phyloP scores from a whole-genome alignment of 1,140 invertebrate species.

The Zaprionus camerounensis region DNA sequence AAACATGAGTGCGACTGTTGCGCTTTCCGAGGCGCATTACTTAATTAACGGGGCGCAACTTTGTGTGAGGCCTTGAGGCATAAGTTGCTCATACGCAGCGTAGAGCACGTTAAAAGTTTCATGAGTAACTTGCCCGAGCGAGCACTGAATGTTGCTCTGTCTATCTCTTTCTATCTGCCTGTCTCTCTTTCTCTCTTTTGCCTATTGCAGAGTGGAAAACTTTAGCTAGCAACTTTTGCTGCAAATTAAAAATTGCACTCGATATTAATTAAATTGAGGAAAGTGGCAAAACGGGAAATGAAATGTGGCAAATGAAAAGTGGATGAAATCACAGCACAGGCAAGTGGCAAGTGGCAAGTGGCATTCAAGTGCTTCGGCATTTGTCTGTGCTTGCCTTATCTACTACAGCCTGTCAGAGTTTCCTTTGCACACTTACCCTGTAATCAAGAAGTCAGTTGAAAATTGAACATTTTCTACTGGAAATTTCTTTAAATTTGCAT shows the following conservation, averaged over 20 bases:
- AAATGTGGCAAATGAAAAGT: slow-evolving; percentile 18
- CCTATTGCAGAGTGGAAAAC: neutral
- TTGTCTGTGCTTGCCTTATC: slow-evolving; percentile 40
- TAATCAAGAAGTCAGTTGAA: neutral
- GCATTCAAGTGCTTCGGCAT: slow-evolving; percentile 8
- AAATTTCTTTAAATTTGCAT: neutral
- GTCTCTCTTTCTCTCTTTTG: neutral
- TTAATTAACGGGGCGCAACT: slow-evolving; percentile 33
- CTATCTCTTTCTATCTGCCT: neutral
- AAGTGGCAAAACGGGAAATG: slow-evolving; percentile 6
- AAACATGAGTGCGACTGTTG: slow-evolving; percentile 6
- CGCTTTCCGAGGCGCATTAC: slow-evolving; percentile 15
- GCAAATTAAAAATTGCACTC: slow-evolving; percentile 44
- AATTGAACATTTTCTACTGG: neutral
- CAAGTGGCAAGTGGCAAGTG: slow-evolving; percentile 22
- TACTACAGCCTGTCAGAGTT: slow-evolving; percentile 29
- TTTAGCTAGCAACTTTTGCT: slow-evolving; percentile 11
- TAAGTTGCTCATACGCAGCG: slow-evolving; percentile 32
- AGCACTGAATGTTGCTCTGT: slow-evolving; percentile 8
- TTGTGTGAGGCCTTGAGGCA: slow-evolving; percentile 1
- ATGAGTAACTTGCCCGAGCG: slow-evolving; percentile 4
- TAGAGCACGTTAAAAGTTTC: slow-evolving; percentile 22
- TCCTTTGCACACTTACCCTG: slow-evolving; percentile 2
- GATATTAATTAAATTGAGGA: slow-evolving; percentile 68
- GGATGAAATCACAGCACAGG: slow-evolving; percentile 17